Evolutionary conservation across 2,113 vertebrate genomes (phyloP), one percentile per base, ranked within the genome.

Genomic region (Dolichallabes microphthalmus): DNA sequence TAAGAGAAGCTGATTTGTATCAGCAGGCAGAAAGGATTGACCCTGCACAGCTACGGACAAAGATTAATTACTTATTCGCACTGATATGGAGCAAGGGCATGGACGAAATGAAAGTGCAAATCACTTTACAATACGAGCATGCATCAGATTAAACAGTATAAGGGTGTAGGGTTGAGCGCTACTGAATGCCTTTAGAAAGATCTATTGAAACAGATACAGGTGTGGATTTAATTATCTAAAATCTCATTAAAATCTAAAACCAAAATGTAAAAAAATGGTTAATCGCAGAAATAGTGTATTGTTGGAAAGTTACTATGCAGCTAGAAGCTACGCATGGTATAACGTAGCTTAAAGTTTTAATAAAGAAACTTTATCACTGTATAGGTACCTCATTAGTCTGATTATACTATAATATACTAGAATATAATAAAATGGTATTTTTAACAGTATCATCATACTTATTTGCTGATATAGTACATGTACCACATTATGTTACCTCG

Each of bases 41-140:
- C 74, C 69, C 76, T 3, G 73, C 14, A 30, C 64, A 35, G 52
- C 60, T 81, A 75, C 50, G 35, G 63, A 88, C 82, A 55, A 84
- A 82, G 71, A 86, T 86, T 84, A 86, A 88, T 88, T 53, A 80
- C 85, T 84, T 66, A 74, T 53, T 84, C 83, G 35, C 68, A 75
- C 85, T 82, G 64, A 53, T 75, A 61, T 75, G 64, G 69, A 77
- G 60, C 77, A 84, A 86, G 82, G 82, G 76, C 80, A 77, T 60
- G 50, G 32, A 35, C 13, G 13, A 76, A 60, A 64, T 32, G 61
- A 39, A 39, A 20, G 57, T 69, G 45, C 66, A 83, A 50, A 45
- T 39, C 45, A 64, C 61, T 27, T 75, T 76, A 55, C 17, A 66
- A 27, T 68, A 32, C 58, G 75, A 58, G 20, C 27, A 10, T 60